Evolutionary conservation across 2,113 vertebrate genomes (phyloP).

Genomic region (Nipponia nippon): DNA sequence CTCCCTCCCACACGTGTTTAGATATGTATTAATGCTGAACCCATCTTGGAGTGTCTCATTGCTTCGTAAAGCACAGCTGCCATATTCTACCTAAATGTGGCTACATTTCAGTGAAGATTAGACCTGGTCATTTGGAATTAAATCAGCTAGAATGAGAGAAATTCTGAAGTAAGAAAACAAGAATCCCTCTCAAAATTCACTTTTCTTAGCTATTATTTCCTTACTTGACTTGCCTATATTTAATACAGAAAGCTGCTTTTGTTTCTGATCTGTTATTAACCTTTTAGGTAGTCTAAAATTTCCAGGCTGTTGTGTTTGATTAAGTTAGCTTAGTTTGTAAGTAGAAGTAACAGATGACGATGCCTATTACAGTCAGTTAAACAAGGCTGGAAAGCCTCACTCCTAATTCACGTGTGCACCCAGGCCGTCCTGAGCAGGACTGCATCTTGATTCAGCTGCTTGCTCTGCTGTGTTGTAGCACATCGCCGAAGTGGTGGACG

Average conservation of each 20-base stretch:
- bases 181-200: not conserved
- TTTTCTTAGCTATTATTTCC: not conserved
- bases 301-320: not conserved
- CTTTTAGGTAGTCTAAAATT: not conserved
- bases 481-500: constrained; percentile 72
- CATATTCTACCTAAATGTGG: not conserved
- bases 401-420: fast-evolving
- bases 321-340: not conserved
- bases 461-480: constrained; percentile 75
- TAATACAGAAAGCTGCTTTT: not conserved
- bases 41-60: not conserved
- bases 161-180: not conserved
- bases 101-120: not conserved
- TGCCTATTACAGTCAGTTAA: not conserved
- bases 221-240: not conserved
- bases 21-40: not conserved
- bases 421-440: not conserved
- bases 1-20: not conserved
- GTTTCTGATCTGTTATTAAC: not conserved
- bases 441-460: not conserved
- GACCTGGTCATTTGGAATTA: not conserved
- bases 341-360: not conserved
- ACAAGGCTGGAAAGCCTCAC: not conserved
- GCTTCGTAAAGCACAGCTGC: not conserved
- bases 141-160: not conserved